Conservation (phyloP, 1,140 invertebrate genomes). For the Triops cancriformis region DNA sequence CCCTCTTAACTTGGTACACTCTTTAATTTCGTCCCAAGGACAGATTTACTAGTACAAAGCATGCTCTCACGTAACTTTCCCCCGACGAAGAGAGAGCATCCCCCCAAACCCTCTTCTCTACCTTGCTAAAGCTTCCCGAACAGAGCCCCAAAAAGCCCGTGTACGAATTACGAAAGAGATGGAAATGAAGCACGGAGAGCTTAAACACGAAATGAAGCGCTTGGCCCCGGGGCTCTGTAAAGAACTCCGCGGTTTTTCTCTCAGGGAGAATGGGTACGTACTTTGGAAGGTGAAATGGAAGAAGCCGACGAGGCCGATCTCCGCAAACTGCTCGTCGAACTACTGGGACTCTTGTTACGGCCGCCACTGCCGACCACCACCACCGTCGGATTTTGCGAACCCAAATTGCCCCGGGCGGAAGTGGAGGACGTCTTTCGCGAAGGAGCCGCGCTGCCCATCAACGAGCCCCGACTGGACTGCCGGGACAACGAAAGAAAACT, state of each 20-base stretch:
- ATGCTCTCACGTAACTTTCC: no score
- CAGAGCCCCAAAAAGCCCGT: no score
- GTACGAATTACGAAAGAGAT: no score
- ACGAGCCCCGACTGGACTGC: constrained; percentile 23
- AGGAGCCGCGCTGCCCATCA: constrained; percentile 11
- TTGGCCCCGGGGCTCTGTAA: no score
- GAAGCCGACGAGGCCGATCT: constrained; percentile 23
- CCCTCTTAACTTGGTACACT: background rate
- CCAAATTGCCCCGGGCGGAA: constrained; percentile 3
- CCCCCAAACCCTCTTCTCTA: no score
- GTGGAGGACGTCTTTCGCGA: constrained; percentile 14
- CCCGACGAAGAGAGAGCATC: no score
- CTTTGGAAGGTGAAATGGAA: constrained; percentile 22
- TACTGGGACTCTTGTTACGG: constrained; percentile 17
- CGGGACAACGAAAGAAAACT: constrained; percentile 12
- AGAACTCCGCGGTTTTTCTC: background rate
- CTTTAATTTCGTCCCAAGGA: background rate
- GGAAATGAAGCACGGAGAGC: no score
- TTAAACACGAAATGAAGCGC: no score
- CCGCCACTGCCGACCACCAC: background rate
- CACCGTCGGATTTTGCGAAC: background rate
- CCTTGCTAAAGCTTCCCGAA: no score
- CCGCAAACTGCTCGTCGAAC: constrained; percentile 22
- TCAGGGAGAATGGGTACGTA: background rate
- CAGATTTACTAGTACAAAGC: no score